Base-by-base conservation (phyloP, 2,888 invertebrate genomes). In the Pogonocherus hispidulus region DNA sequence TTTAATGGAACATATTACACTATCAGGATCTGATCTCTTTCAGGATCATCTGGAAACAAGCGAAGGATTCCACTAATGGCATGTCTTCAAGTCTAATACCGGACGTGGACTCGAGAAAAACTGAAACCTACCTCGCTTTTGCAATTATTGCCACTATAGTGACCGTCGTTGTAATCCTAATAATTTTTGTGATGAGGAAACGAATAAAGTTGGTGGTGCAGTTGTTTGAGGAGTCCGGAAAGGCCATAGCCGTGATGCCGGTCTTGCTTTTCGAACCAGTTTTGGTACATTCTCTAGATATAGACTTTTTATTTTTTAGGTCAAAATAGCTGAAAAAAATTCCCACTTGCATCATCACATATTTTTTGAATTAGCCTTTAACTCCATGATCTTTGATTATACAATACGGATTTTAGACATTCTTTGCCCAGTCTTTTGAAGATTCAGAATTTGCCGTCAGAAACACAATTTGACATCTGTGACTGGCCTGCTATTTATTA, bases 141-240 rank as follows among this genome's bases (percentile, higher is more conserved):
- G 90, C 92, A 3, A 89, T 92, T 63, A 76, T 88, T 9, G 87
- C 90, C 52, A 88, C 91, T 4, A 82, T 90, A 23, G 85, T 90
- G 1, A 90, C 91, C 44, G 87, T 86, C 1, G 75, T 90, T 11
- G 86, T 90, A 11, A 73, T 90, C 51, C 79, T 91, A 16, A 83
- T 91, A 1, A 85, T 91, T 23, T 76, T 91, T 27, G 89, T 89
- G 0, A 87, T 92, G 87, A 84, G 91, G 68, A 91, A 90, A 76
- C 85, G 91, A 65, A 90, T 92, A 59, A 84, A 87, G 68, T 83
- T 92, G 63, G 91, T 91, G 0, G 87, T 90, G 20, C 88, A 89
- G 72, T 83, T 92, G 22, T 91, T 92, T 78, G 87, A 87, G 74
- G 92, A 92, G 84, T 89, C 91, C 20, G 91, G 91, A 57, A 91